phyloP scores from a whole-genome alignment of 2,888 invertebrate genomes.

The Theristus sp. region DNA sequence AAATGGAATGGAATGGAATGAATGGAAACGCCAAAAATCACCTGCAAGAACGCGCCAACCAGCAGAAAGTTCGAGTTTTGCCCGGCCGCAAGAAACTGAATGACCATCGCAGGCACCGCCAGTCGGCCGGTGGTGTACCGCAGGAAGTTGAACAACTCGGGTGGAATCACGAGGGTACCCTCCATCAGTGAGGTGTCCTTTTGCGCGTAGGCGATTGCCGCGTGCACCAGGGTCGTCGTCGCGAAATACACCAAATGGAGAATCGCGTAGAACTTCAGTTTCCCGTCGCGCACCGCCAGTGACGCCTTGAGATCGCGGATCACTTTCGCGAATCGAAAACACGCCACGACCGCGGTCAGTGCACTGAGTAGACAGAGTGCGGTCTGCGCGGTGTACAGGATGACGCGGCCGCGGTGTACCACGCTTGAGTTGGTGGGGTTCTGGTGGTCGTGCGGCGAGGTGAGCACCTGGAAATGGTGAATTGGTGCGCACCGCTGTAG shows the following conservation, averaged over 20 bases:
- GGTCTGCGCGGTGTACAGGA: conserved; percentile 19
- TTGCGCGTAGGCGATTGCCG: neutral
- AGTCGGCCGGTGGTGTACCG: neutral
- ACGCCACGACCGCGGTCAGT: neutral
- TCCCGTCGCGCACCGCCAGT: neutral
- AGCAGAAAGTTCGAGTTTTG: conserved; percentile 11
- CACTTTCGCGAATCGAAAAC: conserved; percentile 4
- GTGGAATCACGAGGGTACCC: neutral
- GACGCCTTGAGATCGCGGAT: conserved; percentile 8
- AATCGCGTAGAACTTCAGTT: neutral
- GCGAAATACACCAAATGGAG: neutral
- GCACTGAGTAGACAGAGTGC: neutral
- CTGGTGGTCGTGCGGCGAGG: too few species aligned
- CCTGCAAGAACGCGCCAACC: conserved; percentile 16
- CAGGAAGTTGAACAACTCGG: neutral
- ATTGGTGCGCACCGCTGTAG: too few species aligned
- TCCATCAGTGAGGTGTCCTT: neutral
- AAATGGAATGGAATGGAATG: too few species aligned
- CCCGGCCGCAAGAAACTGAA: neutral
- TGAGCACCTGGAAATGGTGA: too few species aligned
- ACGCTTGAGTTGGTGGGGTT: too few species aligned
- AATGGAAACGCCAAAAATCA: too few species aligned
- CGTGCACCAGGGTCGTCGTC: neutral
- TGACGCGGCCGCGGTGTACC: conserved; percentile 22
- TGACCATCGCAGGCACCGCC: neutral